phyloP scores from a whole-genome alignment of 2,888 invertebrate species.

The Melipona bicolor region DNA sequence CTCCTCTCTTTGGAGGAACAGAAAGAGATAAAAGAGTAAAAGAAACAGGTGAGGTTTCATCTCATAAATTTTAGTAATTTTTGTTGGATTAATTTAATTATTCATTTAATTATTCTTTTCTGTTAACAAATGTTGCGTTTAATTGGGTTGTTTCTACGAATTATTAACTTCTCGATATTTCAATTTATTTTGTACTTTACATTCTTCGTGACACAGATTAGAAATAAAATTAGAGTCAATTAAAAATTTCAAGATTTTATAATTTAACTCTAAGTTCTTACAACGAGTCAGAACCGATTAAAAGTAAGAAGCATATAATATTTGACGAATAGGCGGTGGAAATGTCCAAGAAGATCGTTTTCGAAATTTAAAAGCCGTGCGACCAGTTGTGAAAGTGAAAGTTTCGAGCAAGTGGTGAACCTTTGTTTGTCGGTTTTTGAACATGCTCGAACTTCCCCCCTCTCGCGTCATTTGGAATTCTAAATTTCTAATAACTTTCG shows the following conservation, averaged over 20 bases:
- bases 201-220: no score
- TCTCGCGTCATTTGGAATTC: conserved; percentile 24
- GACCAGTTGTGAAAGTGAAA: neutral
- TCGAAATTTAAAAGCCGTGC: neutral
- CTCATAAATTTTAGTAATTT: no score
- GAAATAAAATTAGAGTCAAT: no score
- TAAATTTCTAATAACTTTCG: conserved; percentile 38
- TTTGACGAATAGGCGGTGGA: neutral
- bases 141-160: no score
- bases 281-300: no score
- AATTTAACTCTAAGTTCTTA: no score
- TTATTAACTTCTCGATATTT: no score
- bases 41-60: neutral
- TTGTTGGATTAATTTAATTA: neutral
- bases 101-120: neutral
- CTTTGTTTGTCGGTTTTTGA: conserved; percentile 4
- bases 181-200: no score
- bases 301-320: no score
- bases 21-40: neutral
- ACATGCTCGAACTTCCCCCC: neutral
- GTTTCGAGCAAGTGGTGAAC: neutral
- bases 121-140: neutral
- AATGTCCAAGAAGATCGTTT: neutral
- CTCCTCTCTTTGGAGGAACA: no score
- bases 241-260: no score